Evolutionary conservation across 2,113 vertebrate genomes (phyloP).

Genomic region (Nothocercus nigrocapillus): DNA sequence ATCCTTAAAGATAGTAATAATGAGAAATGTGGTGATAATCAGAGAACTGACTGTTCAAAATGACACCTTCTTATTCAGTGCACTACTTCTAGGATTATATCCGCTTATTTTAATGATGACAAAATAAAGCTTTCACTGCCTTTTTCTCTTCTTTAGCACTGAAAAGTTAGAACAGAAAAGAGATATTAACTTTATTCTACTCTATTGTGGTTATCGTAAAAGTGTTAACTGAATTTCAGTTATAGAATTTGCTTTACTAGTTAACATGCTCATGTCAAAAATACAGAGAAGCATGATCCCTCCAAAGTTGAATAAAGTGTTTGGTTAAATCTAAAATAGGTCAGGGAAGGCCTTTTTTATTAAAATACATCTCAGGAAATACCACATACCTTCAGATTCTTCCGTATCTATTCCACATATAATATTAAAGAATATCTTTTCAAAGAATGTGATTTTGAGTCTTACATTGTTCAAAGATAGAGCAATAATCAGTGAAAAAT

Average conservation of each 20-base stretch:
- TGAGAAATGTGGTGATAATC: conserved; percentile 38
- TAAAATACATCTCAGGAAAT: neutral
- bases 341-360: neutral
- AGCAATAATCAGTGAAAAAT: neutral
- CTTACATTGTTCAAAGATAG: neutral
- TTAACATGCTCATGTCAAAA: neutral
- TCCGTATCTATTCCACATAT: neutral
- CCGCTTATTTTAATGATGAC: conserved; percentile 26
- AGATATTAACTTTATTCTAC: neutral
- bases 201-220: neutral
- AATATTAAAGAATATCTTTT: neutral
- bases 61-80: neutral
- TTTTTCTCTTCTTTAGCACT: neutral
- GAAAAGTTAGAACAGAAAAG: neutral
- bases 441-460: neutral
- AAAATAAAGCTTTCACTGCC: conserved; percentile 19
- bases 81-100: neutral
- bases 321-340: neutral
- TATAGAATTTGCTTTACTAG: neutral
- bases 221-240: neutral
- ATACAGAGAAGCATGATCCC: neutral
- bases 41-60: conserved; percentile 17
- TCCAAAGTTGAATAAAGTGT: neutral
- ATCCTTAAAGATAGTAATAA: conserved; percentile 40
- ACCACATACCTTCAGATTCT: neutral